Evolutionary conservation across 1,140 invertebrate genomes (phyloP), one percentile per base, ranked within the genome.

Genomic region (Harlomillsia oculata): DNA sequence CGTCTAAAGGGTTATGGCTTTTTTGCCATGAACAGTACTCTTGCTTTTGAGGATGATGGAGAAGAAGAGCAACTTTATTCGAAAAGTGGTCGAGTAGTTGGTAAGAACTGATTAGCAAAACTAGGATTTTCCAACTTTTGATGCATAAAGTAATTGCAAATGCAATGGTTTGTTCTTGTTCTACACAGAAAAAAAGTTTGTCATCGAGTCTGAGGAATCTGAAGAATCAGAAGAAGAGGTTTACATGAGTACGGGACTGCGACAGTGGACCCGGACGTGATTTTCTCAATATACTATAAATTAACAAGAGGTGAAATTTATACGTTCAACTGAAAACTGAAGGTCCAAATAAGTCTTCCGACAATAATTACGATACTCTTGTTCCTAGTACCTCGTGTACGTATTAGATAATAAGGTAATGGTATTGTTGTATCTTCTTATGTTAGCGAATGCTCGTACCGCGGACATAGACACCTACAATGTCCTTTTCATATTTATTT

Each of bases 21-120:
- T 44, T 65, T 62, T 36, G 59, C 55, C 43, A 43, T 56, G 43
- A 65, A 65, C 32, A 56, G 45, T 44, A 11, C 45, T 11, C 26
- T 59, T 13, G 50, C 59, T 30, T 65, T 65, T 57, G 63, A 65
- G 29, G 63, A 62, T 53, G 63, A 65, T 29, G 63, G 62, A 44
- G 63, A 65, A 34, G 63, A 65, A 44, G 59, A 65, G 26, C 56
- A 61, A 37, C 36, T 65, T 20, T 65, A 59, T 53, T 51, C 56
- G 3, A 46, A 55, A 29, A 48, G 45, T 30, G 36, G 43, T 5
- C 39, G 41, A 36, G 53, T 65, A 14, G 54, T 61, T 23, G 63
- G 59, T 65, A 37, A 54, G 45, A 25, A 14, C 13, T 32, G 5
- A 25, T n/a, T n/a, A n/a, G n/a, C n/a, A n/a, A n/a, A n/a, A n/a